These are phyloP conservation scores for Haliclystus octoradiatus DNA, from an alignment of 30 jellyfish, hydroid and myxozoan species.

Conservation along the genomic window DNA sequence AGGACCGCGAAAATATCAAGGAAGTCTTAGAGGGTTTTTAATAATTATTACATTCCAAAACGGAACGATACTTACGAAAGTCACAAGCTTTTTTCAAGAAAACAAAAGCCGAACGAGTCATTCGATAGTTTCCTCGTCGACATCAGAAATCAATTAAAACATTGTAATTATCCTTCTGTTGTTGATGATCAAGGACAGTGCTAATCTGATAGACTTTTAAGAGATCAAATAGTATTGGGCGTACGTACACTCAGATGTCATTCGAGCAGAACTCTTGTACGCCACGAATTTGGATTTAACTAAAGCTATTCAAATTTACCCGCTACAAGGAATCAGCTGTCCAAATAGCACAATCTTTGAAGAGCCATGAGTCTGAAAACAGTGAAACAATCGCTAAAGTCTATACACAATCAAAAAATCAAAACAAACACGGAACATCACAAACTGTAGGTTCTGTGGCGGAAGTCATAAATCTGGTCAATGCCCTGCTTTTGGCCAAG, in stretches of 20 bases:
- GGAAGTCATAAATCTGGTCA: background rate
- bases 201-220: no score
- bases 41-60: no score
- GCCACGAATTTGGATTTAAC: background rate
- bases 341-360: background rate
- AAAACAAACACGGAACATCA: background rate
- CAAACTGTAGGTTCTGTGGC: background rate
- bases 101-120: background rate
- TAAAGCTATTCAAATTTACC: background rate
- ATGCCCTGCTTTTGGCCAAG: background rate
- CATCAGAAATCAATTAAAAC: no score
- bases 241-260: background rate
- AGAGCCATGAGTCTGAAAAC: background rate
- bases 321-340: background rate
- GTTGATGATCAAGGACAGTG: no score
- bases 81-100: background rate
- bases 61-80: background rate
- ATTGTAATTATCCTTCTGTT: no score
- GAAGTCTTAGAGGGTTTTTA: no score
- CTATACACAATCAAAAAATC: no score
- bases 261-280: background rate
- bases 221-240: no score
- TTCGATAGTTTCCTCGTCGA: background rate
- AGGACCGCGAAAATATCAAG: no score
- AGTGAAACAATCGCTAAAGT: no score